Percentiles rank a stretch among this genome's conserved stretches.
Evolutionary conservation across 92 coral and sea anemone genomes (phyloP).

Genomic region (Porites divaricata): DNA sequence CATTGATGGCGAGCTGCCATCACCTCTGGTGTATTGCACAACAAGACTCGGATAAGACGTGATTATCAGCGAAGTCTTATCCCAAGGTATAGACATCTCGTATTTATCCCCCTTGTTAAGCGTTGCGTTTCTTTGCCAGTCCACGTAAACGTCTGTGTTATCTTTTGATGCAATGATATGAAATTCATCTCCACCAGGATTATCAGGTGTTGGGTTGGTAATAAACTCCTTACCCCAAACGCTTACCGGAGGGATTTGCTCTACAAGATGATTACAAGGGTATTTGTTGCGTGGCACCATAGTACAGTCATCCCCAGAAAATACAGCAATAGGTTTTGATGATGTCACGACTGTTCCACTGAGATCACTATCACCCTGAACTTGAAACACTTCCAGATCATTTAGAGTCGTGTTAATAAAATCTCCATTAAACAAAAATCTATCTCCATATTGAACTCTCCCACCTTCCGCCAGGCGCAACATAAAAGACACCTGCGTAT

Average conservation of each 20-base stretch:
- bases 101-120: conserved; percentile 63
- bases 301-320: conserved; percentile 90
- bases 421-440: conserved; percentile 42
- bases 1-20: conserved; percentile 57
- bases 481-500: conserved; percentile 60
- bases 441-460: conserved; percentile 14
- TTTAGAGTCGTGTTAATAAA: conserved; percentile 47
- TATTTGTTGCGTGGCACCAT: conserved; percentile 49
- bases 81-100: conserved; percentile 37
- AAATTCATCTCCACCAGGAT: conserved; percentile 69
- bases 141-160: conserved; percentile 61
- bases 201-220: conserved; percentile 71
- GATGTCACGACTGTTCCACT: conserved; percentile 81
- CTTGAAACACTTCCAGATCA: conserved; percentile 75
- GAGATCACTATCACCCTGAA: conserved; percentile 47
- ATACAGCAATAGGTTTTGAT: conserved; percentile 78
- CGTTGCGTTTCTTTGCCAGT: conserved; percentile 7
- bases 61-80: conserved; percentile 47
- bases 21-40: conserved; percentile 74
- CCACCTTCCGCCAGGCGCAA: conserved; percentile 37
- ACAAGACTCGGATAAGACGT: conserved; percentile 77
- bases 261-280: conserved; percentile 85
- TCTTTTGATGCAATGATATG: conserved; percentile 77
- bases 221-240: conserved; percentile 77
- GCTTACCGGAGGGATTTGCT: conserved; percentile 81